These are phyloP conservation scores for Drosophila meridionalis DNA, from an alignment of 2,888 invertebrate genomes.

Conservation along the genomic window DNA sequence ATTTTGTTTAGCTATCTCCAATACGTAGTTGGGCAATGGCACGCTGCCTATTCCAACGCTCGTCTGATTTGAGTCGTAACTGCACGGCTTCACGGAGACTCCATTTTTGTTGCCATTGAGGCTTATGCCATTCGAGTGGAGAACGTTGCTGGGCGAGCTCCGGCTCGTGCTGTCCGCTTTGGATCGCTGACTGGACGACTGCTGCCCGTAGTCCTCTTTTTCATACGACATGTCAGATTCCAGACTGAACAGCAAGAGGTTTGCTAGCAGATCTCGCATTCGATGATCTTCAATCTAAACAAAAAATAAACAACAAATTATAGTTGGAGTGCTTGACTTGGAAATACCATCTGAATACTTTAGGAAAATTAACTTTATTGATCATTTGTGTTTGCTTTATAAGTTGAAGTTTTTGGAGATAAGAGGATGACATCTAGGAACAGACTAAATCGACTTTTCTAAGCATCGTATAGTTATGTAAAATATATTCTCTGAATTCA, in stretches of 20 bases:
- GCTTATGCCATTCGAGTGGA: not conserved
- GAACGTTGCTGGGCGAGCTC: not conserved
- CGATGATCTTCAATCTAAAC: constrained; percentile 29
- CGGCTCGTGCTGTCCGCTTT: not conserved
- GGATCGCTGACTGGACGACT: not conserved
- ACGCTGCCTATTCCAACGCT: constrained; percentile 5
- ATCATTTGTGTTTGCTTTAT: not conserved
- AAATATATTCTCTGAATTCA: too few relatives aligned
- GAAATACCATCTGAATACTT: not conserved
- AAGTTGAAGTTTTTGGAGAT: not conserved
- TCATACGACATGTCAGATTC: constrained; percentile 16
- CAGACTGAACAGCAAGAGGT: constrained; percentile 34
- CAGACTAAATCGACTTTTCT: not conserved
- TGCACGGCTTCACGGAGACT: not conserved
- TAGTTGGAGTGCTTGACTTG: not conserved
- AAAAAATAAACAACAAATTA: not conserved
- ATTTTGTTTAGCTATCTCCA: constrained; percentile 13
- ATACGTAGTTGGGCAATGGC: constrained; percentile 26
- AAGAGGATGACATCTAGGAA: too few relatives aligned
- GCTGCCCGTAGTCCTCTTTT: not conserved
- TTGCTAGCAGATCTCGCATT: constrained; percentile 32
- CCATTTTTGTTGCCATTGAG: not conserved
- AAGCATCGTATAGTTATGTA: not conserved
- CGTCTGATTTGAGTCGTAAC: constrained; percentile 39
- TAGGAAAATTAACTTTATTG: not conserved